These are phyloP conservation scores for Athalia rosae DNA, from an alignment of 2,888 invertebrate species.

Conservation along the genomic window DNA sequence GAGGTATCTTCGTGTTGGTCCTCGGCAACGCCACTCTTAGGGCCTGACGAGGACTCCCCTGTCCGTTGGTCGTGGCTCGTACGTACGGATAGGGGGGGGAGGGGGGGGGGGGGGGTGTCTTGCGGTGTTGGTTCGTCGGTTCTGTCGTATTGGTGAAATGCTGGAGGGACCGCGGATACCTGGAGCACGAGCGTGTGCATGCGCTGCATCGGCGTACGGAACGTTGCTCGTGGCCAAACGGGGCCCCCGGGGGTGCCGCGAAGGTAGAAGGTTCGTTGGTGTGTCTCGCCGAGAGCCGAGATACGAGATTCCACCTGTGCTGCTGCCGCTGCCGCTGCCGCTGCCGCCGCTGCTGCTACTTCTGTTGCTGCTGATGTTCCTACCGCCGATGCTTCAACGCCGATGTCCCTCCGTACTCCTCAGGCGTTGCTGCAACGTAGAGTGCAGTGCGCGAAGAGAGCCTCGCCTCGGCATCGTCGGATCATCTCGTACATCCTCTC, in stretches of 20 bases:
- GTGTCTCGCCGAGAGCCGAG: conserved; percentile 59
- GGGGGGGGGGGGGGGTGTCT: neutral
- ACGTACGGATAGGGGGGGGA: neutral
- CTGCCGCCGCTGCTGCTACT: conserved; percentile 11
- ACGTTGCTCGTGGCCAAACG: conserved; percentile 34
- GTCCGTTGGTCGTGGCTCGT: conserved; percentile 32
- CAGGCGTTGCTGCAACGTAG: neutral
- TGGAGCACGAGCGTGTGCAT: conserved; percentile 3
- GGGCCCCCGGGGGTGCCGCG: conserved; percentile 26
- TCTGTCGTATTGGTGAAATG: neutral
- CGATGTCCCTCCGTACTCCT: conserved; percentile 35
- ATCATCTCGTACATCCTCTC: conserved; percentile 25
- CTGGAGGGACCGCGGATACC: neutral
- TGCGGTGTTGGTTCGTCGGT: no score
- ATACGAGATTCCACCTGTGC: conserved; percentile 72
- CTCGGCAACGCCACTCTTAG: conserved; percentile 35
- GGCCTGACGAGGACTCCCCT: conserved; percentile 1
- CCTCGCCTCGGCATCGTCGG: conserved; percentile 50
- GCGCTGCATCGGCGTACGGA: neutral
- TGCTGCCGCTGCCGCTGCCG: conserved; percentile 59
- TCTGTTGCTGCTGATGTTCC: neutral
- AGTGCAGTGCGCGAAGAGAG: neutral
- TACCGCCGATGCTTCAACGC: conserved; percentile 52
- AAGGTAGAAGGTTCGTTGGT: conserved; percentile 8
- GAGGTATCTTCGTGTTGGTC: conserved; percentile 51